Conservation (phyloP, 2,888 invertebrate species). For the Saturnia pavonia region DNA sequence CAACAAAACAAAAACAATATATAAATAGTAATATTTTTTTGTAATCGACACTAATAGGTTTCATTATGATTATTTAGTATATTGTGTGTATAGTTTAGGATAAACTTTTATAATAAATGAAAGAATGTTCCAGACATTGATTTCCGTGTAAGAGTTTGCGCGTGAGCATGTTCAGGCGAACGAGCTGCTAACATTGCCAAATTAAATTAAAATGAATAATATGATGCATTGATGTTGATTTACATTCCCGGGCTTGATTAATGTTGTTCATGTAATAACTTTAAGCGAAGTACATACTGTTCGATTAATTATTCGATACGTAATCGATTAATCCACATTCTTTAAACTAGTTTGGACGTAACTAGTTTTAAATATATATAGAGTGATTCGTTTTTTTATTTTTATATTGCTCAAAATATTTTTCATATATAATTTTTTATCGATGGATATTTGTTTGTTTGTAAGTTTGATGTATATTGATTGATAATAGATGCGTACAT, state of each 20-base stretch:
- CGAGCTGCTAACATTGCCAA: constrained; percentile 57
- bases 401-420: constrained; percentile 77
- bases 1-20: not conserved
- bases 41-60: not conserved
- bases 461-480: constrained; percentile 69
- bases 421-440: constrained; percentile 47
- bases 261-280: not conserved
- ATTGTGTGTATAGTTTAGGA: not conserved
- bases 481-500: constrained; percentile 61
- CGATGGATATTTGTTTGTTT: constrained; percentile 62
- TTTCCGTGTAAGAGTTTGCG: not conserved
- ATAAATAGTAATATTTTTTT: not conserved
- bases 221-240: constrained; percentile 35
- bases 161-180: not conserved
- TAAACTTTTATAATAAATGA: too few relatives aligned
- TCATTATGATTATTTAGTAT: not conserved
- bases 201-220: constrained; percentile 46
- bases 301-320: not conserved
- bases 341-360: not conserved
- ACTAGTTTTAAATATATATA: constrained; percentile 28
- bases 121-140: not conserved
- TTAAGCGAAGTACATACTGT: not conserved
- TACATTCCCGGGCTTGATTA: constrained; percentile 65
- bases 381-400: constrained; percentile 77
- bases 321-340: constrained; percentile 5